Base-by-base conservation (phyloP, 2,113 vertebrate genomes). In the Hylia prasina region DNA sequence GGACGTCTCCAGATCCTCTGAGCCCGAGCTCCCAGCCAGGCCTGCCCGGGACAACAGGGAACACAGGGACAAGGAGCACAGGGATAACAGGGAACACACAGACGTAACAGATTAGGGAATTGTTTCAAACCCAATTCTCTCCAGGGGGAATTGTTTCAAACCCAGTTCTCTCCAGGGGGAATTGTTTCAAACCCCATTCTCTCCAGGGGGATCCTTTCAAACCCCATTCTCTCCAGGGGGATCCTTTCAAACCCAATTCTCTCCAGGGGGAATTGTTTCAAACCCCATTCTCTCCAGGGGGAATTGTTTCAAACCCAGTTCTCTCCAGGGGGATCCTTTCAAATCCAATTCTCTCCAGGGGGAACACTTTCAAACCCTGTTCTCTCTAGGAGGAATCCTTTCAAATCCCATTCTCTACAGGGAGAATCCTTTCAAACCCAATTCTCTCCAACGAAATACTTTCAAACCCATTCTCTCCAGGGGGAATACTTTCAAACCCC, bases 1-100 rank as follows among this genome's bases (percentile, higher is more conserved):
- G 0, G 5, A 35, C 13, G 15, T 39, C 37, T 47, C 33, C 56
- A 27, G 47, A 40, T 30, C 66, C 80, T 25, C 33, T 1, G 6
- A 90, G 35, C 18, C 45, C 11, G 19, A 20, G 44, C 44, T 42
- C 11, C 63, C 44, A 8, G 50, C 12, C 66, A 51, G 45, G 15
- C 54, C 60, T 1, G 0, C 19, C 28, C 7, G 2, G 58, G 44
- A 28, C 53, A 35, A 18, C 48, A 10, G 39, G 45, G 47, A 66
- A 16, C 8, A 19, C 6, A 1, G 0, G 8, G 45, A 27, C 15
- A 31, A 12, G 48, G 69, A 44, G 7, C 39, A n/a, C 31, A 27
- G 51, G 71, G 53, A n/a, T 1, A n/a, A 30, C 30, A 27, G 33
- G 33, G 48, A 53, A 22, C 11, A n/a, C 33, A 44, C 0, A 6